Conservation (phyloP, 2,113 vertebrate genomes). For the Sylvietta virens region DNA sequence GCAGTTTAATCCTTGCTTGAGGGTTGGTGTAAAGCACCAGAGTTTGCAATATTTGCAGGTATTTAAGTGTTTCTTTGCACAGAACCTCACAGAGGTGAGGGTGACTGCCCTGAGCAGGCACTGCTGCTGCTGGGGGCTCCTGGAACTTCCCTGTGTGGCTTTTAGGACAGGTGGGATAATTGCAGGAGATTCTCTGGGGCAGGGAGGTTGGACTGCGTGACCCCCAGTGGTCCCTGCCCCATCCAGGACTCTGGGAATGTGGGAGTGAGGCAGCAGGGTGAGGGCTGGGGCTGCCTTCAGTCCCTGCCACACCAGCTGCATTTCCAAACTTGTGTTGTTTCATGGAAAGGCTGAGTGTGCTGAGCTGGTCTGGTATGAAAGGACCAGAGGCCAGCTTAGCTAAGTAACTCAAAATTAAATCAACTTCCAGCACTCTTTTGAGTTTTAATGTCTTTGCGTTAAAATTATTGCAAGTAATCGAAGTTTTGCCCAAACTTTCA, state of each 20-base stretch:
- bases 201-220: fast-evolving
- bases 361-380: not conserved
- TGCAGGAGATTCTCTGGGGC: not conserved
- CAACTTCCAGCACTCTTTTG: not conserved
- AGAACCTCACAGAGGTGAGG: not conserved
- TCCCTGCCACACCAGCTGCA: not conserved
- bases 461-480: not conserved
- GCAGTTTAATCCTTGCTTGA: not conserved
- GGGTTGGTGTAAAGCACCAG: too few species aligned
- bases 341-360: not conserved
- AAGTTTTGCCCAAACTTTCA: not conserved
- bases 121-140: not conserved
- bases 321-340: not conserved
- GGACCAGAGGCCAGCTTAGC: not conserved
- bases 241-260: fast-evolving
- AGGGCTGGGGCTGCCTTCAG: not conserved
- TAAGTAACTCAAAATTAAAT: not conserved
- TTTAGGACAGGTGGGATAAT: not conserved
- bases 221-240: fast-evolving
- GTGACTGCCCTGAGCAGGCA: not conserved
- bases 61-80: not conserved
- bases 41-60: not conserved
- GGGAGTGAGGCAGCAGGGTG: not conserved
- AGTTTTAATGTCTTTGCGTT: not conserved
- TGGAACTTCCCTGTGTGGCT: fast-evolving